These are phyloP conservation scores for Crotophaga sulcirostris DNA, from an alignment of 2,113 vertebrate genomes.

Conservation along the genomic window DNA sequence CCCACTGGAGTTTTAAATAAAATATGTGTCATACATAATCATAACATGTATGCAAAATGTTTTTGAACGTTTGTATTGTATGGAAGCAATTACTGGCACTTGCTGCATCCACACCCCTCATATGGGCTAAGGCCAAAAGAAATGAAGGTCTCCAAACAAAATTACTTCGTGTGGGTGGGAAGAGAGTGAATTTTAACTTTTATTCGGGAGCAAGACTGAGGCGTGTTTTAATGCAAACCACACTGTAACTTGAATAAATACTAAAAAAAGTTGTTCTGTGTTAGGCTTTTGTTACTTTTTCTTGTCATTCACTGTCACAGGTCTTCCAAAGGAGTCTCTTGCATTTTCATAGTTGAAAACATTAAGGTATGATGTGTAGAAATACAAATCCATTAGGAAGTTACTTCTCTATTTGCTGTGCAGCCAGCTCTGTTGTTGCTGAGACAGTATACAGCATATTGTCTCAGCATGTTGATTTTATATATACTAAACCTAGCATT, in stretches of 20 bases:
- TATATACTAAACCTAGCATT: neutral
- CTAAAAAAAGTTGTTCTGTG: constrained; percentile 72
- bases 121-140: constrained; percentile 73
- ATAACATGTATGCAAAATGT: constrained; percentile 73
- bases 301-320: neutral
- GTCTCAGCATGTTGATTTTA: neutral
- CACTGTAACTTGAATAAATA: constrained; percentile 81
- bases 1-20: constrained; percentile 59
- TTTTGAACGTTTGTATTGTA: constrained; percentile 82
- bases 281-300: constrained; percentile 74
- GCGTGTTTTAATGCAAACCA: constrained; percentile 85
- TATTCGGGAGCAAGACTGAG: constrained; percentile 78
- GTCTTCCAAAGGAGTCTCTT: constrained; percentile 4
- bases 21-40: constrained; percentile 70
- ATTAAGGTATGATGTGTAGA: neutral
- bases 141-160: constrained; percentile 82
- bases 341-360: neutral
- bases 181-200: constrained; percentile 83
- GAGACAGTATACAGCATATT: neutral
- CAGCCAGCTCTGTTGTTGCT: neutral
- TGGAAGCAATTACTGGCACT: constrained; percentile 95
- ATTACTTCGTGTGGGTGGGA: constrained; percentile 85
- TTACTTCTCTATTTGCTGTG: neutral
- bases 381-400: neutral
- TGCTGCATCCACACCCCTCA: constrained; percentile 85